phyloP scores from a whole-genome alignment of 1,140 invertebrate genomes.

The Portunus trituberculatus region DNA sequence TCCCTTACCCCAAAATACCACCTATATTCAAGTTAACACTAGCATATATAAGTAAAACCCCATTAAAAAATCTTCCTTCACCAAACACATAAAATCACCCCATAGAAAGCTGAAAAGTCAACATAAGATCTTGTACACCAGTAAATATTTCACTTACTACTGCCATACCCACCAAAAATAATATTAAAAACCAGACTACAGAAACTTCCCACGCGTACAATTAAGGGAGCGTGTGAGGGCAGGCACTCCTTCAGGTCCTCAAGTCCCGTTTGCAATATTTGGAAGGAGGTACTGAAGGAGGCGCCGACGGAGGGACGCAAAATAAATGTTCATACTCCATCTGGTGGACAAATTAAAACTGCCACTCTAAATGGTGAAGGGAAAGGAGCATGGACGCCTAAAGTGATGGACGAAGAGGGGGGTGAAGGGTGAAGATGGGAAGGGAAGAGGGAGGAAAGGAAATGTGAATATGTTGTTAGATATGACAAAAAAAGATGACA shows the following conservation, averaged over 20 bases:
- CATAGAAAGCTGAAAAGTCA: too few relatives aligned
- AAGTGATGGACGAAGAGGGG: not conserved
- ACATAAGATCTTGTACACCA: too few relatives aligned
- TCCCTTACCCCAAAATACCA: too few relatives aligned
- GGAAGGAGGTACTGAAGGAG: not conserved
- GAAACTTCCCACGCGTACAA: too few relatives aligned
- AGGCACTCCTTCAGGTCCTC: not conserved
- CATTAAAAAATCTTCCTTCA: too few relatives aligned
- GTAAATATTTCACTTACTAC: too few relatives aligned
- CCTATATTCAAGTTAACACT: too few relatives aligned
- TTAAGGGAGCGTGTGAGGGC: not conserved
- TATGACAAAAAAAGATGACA: not conserved
- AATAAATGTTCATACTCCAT: not conserved
- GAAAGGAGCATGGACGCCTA: not conserved
- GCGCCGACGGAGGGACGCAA: not conserved
- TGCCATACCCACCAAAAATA: too few relatives aligned
- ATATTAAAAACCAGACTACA: too few relatives aligned
- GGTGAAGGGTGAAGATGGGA: not conserved
- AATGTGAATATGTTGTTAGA: not conserved
- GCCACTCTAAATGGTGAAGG: not conserved
- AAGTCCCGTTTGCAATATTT: not conserved
- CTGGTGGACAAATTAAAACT: not conserved
- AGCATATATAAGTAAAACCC: too few relatives aligned
- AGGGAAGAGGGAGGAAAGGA: not conserved
- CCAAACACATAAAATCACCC: too few relatives aligned